Percentiles rank a stretch among this genome's conserved stretches.
Evolutionary conservation across 2,113 vertebrate genomes (phyloP).

Genomic region (Nycticebus coucang): DNA sequence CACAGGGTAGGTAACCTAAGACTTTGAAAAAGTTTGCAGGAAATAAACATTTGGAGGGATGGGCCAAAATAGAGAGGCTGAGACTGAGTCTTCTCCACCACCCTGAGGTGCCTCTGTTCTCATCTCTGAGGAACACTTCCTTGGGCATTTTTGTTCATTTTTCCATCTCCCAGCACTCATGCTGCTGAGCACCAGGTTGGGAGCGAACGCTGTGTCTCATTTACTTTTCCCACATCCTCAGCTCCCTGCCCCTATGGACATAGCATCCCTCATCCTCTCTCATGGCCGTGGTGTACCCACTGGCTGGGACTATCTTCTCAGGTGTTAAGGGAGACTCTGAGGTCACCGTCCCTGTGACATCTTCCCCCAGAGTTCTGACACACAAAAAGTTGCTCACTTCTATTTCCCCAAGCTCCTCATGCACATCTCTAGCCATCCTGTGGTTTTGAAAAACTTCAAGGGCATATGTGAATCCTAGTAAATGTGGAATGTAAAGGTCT

Average conservation of each 20-base stretch:
- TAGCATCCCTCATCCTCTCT: too few species aligned
- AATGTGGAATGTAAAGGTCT: too few species aligned
- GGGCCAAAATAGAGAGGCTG: neutral
- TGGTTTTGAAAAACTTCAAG: neutral
- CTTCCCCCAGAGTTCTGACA: neutral
- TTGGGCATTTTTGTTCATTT: neutral
- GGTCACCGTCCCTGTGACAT: accelerated
- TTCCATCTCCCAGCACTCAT: neutral
- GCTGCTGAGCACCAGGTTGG: accelerated
- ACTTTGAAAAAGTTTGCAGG: neutral
- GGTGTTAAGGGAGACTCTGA: neutral
- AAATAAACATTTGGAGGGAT: accelerated
- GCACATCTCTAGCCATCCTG: accelerated
- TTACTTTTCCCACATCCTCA: accelerated
- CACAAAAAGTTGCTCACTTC: accelerated
- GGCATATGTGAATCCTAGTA: too few species aligned
- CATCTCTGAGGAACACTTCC: accelerated
- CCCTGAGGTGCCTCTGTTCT: accelerated
- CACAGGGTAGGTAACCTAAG: neutral
- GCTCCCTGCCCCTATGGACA: neutral
- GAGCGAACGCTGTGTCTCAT: accelerated
- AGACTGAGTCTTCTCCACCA: accelerated
- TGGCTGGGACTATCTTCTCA: neutral
- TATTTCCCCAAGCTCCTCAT: accelerated
- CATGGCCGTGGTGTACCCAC: neutral